Conservation (phyloP, 2,113 vertebrate genomes). For the Elgaria multicarinata region DNA sequence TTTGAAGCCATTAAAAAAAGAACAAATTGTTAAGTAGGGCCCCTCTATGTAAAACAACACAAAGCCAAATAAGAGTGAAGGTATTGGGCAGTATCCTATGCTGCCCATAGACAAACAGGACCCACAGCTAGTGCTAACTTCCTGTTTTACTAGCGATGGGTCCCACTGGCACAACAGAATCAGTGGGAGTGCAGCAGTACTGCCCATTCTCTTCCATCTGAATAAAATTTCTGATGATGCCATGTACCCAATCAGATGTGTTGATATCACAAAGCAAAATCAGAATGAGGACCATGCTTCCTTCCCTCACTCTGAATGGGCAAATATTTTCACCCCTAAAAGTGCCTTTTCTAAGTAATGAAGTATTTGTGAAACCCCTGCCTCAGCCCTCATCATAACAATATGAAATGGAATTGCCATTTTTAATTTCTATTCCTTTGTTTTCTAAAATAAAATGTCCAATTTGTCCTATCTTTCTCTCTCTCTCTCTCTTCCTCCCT, state of each 20-base stretch:
- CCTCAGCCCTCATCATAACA: background rate
- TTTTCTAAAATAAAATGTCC: conserved; percentile 9
- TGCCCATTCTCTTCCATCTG: background rate
- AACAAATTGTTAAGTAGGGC: too few relatives aligned
- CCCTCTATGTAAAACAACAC: background rate
- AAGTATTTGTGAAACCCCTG: background rate
- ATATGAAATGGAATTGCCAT: conserved; percentile 1
- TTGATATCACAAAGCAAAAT: background rate
- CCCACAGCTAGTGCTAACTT: too few relatives aligned
- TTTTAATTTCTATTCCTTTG: background rate
- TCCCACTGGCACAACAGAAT: too few relatives aligned
- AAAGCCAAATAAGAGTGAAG: background rate
- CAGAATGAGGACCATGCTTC: background rate
- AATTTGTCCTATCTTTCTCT: background rate
- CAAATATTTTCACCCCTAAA: background rate
- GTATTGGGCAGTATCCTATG: background rate
- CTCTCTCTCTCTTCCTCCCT: too few relatives aligned
- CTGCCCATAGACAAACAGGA: too few relatives aligned
- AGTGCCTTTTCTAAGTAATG: background rate
- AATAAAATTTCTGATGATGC: background rate
- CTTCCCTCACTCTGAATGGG: background rate
- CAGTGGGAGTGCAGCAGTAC: background rate
- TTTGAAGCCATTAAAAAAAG: background rate
- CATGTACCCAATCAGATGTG: background rate
- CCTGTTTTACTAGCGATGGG: too few relatives aligned